phyloP scores from a whole-genome alignment of 2,113 vertebrate species.

The Hiodon alosoides region DNA sequence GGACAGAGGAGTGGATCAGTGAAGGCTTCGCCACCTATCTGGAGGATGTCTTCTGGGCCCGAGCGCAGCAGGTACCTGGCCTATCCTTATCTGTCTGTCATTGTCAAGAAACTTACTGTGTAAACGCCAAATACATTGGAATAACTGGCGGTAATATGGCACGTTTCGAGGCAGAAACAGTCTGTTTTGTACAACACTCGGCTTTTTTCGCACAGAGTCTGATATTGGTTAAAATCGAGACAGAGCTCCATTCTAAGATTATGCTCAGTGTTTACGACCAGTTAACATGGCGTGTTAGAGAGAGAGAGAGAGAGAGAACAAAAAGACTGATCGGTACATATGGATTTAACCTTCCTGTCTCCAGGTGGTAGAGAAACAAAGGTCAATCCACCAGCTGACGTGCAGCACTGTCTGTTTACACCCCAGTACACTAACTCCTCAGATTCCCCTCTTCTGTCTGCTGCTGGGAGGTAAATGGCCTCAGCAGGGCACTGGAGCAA shows the following conservation, averaged over 20 bases:
- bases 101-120: no score
- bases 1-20: conserved; percentile 97
- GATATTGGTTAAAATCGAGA: not conserved
- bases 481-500: not conserved
- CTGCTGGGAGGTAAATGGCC: not conserved
- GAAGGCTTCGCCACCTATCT: conserved; percentile 93
- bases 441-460: not conserved
- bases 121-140: no score
- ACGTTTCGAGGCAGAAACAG: no score
- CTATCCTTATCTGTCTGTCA: no score
- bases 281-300: no score
- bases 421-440: not conserved
- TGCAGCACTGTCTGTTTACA: not conserved
- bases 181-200: no score
- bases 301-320: not conserved
- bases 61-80: conserved; percentile 72
- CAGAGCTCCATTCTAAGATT: not conserved
- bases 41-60: conserved; percentile 85
- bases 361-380: not conserved
- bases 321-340: not conserved
- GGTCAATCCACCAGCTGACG: conserved; percentile 3
- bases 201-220: not conserved
- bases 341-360: not conserved
- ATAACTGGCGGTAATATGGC: no score
- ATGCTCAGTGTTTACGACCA: not conserved